phyloP scores from a whole-genome alignment of 2,113 vertebrate genomes.

The Herpetotheres cachinnans region DNA sequence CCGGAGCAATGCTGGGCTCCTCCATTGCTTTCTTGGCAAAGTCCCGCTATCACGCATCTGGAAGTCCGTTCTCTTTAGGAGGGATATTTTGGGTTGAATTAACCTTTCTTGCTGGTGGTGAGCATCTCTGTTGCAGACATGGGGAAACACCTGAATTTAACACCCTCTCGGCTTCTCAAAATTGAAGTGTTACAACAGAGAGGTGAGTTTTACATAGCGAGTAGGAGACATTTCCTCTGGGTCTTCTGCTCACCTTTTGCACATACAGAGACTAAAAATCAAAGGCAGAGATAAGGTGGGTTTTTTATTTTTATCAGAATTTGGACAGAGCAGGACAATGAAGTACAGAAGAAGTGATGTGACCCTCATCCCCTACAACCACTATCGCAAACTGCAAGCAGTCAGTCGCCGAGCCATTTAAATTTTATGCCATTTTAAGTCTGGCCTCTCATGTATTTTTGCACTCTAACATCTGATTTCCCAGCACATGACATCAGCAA shows the following conservation, averaged over 20 bases:
- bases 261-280: neutral
- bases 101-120: neutral
- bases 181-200: neutral
- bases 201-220: neutral
- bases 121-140: neutral
- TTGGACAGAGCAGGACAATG: neutral
- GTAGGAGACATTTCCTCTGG: neutral
- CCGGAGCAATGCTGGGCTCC: too few relatives aligned
- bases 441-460: conserved; percentile 35
- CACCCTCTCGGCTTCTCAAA: neutral
- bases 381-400: neutral
- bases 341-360: neutral
- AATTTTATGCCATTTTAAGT: neutral
- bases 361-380: neutral
- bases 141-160: neutral
- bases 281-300: neutral
- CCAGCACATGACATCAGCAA: conserved; percentile 59
- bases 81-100: neutral
- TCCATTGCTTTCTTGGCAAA: neutral
- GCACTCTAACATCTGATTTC: conserved; percentile 46
- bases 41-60: neutral
- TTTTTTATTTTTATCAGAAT: neutral
- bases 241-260: neutral
- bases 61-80: neutral
- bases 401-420: neutral